These are phyloP conservation scores for Polyommatus iphigenia DNA, from an alignment of 2,888 invertebrate species.

Conservation along the genomic window DNA sequence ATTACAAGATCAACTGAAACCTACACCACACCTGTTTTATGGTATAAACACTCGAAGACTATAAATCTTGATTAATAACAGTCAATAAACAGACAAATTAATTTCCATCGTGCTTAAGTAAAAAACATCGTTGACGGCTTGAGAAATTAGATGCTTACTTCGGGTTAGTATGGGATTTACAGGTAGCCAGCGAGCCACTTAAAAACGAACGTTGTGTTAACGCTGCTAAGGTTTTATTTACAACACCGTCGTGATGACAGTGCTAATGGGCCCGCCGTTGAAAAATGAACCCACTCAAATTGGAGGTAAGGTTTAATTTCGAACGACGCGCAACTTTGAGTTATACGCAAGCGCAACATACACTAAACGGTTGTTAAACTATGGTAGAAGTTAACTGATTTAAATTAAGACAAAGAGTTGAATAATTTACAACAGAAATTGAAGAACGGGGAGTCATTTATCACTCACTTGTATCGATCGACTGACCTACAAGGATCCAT, in stretches of 20 bases:
- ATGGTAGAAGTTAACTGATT: conserved; percentile 12
- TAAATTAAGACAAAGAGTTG: conserved; percentile 15
- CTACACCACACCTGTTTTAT: not conserved
- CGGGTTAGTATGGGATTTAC: conserved; percentile 19
- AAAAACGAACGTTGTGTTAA: not conserved
- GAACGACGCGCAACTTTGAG: not conserved
- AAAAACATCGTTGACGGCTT: conserved; percentile 29
- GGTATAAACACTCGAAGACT: not conserved
- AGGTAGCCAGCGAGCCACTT: not conserved
- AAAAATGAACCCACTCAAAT: conserved; percentile 8
- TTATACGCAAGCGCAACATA: too few species aligned
- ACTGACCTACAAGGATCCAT: not conserved
- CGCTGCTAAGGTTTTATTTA: not conserved
- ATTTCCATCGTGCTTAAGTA: conserved; percentile 22
- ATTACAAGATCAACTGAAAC: not conserved
- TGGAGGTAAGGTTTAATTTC: conserved; percentile 2
- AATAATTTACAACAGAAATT: not conserved
- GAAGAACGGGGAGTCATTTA: not conserved
- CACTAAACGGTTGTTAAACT: conserved; percentile 23
- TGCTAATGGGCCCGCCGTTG: conserved; percentile 5
- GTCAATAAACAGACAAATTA: conserved; percentile 21
- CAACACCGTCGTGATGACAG: not conserved
- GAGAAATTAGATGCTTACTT: conserved; percentile 26
- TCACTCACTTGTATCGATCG: not conserved
- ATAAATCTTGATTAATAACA: conserved; percentile 18